These are phyloP conservation scores for Hemaris fuciformis DNA, from an alignment of 2,888 invertebrate species.

Conservation along the genomic window DNA sequence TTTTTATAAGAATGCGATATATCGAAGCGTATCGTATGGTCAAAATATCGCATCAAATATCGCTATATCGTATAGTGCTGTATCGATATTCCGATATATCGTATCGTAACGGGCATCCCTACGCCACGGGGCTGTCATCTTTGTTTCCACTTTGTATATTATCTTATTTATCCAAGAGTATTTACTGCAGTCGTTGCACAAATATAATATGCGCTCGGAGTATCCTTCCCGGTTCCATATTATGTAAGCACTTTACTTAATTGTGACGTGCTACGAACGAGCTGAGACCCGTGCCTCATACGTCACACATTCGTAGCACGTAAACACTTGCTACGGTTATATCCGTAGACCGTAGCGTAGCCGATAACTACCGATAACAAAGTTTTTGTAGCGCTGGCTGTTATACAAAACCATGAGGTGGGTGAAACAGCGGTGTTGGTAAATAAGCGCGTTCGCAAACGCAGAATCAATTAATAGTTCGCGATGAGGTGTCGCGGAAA, in stretches of 20 bases:
- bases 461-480: conserved; percentile 7
- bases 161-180: too few species aligned
- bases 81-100: too few species aligned
- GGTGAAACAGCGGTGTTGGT: background rate
- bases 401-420: background rate
- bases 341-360: background rate
- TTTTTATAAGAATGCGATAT: too few species aligned
- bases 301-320: background rate
- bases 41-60: too few species aligned
- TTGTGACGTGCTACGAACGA: background rate
- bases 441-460: background rate
- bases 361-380: background rate
- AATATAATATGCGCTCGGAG: background rate
- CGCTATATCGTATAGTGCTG: too few species aligned
- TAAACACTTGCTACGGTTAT: background rate
- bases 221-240: background rate
- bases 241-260: conserved; percentile 7
- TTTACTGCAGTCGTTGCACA: background rate
- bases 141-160: too few species aligned
- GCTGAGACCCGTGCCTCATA: background rate
- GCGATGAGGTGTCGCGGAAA: background rate
- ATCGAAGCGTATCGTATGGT: too few species aligned
- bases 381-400: background rate
- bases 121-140: too few species aligned
- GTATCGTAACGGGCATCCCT: too few species aligned